Conservation (phyloP, 2,888 invertebrate species). For the Ichneumoninae sp. region DNA sequence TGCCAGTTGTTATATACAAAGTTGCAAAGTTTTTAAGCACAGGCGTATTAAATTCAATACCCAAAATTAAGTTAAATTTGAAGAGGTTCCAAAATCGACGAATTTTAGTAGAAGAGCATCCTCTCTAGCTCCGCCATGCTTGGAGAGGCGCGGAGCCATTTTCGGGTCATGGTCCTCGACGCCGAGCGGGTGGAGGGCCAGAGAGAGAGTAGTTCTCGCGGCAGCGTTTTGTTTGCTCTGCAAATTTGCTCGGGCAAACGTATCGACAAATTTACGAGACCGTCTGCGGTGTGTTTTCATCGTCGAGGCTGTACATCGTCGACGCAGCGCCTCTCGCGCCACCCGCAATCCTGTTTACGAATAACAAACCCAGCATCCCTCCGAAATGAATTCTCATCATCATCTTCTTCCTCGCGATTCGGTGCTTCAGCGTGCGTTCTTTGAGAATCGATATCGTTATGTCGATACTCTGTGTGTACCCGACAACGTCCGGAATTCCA, state of each 20-base stretch:
- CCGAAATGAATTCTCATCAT: slow-evolving; percentile 42
- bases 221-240: slow-evolving; percentile 71
- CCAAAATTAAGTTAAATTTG: neutral
- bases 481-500: slow-evolving; percentile 26
- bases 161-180: slow-evolving; percentile 41
- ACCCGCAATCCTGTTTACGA: slow-evolving; percentile 65
- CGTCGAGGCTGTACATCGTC: slow-evolving; percentile 29
- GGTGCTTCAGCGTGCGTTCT: slow-evolving; percentile 23
- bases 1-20: too few relatives aligned
- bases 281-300: slow-evolving; percentile 61
- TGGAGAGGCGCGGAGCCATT: slow-evolving; percentile 25
- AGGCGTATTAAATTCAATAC: too few relatives aligned
- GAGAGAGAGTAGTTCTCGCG: slow-evolving; percentile 12
- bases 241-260: slow-evolving; percentile 76
- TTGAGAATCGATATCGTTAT: slow-evolving; percentile 5
- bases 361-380: slow-evolving; percentile 54
- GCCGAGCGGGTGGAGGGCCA: neutral
- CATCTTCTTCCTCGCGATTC: slow-evolving; percentile 36
- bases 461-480: neutral
- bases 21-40: too few relatives aligned
- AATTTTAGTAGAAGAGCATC: too few relatives aligned
- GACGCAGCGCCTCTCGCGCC: slow-evolving; percentile 36
- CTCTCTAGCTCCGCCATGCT: neutral
- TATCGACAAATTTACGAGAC: slow-evolving; percentile 76
- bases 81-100: too few relatives aligned